Evolutionary conservation across 2,888 invertebrate species (phyloP), one percentile per base, ranked within the genome.

Genomic region (Carabus problematicus): DNA sequence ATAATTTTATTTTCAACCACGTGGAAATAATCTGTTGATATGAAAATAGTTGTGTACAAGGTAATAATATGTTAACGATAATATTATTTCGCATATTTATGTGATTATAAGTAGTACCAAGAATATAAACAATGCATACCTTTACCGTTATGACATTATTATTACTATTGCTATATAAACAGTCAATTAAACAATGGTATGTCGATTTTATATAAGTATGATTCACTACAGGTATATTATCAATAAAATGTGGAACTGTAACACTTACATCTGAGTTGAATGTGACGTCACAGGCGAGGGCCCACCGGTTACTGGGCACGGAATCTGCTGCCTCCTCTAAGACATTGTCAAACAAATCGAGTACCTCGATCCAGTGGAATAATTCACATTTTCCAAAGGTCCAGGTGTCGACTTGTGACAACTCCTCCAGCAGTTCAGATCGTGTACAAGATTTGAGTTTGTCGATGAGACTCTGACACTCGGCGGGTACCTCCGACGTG

Each of bases 361-460:
- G 82, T 16, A 93, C 89, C 81, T 92, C 91, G 72, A 92, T 91
- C 94, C 94, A 94, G 80, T 94, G 92, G 77, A 91, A 91, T 14
- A 94, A 82, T 81, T 94, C 94, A 80, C 93, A 94, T 85, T 94
- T 94, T 63, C 93, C 93, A 81, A 90, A 93, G 39, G 91, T 91
- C 93, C 93, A 94, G 49, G 90, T 88, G 75, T 90, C 91, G 72
- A 94, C 88, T 73, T 87, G 87, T 71, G 88, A 87, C 68, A 94
- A 82, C 79, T 91, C 90, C 58, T 86, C 84, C 1, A 90, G 81
- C 70, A 94, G 82, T 77, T 89, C 89, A 68, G 86, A 83, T 54
- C 87, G 85, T 56, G 88, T 87, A 76, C 89, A 89, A 72, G 85
- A 85, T 75, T 89, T 88, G 60, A 93, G 81, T 76, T 88, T 88